Conservation (phyloP, 2,888 invertebrate genomes). For the Alsophila aescularia region DNA sequence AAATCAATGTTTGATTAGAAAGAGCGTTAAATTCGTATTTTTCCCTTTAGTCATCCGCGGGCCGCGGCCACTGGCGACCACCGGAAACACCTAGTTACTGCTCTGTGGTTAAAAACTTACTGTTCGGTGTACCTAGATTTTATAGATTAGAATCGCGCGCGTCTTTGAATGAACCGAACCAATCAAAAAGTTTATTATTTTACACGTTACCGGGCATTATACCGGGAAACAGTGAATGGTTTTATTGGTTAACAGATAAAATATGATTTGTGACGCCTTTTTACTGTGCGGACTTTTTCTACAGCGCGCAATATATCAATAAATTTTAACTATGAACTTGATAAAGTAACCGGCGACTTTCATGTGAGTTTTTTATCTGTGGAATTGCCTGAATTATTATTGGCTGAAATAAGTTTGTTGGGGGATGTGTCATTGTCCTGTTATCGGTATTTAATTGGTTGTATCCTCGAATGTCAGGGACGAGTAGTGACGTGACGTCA, state of each 20-base stretch:
- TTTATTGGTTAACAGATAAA: conserved; percentile 12
- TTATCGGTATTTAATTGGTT: conserved; percentile 9
- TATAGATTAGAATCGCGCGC: neutral
- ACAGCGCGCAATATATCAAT: conserved; percentile 13
- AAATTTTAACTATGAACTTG: conserved; percentile 26
- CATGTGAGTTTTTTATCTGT: conserved; percentile 14
- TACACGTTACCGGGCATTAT: conserved; percentile 5
- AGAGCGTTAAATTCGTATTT: conserved; percentile 49
- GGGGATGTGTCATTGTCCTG: conserved; percentile 14
- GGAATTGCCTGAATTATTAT: neutral
- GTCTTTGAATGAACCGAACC: neutral
- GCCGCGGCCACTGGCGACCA: conserved; percentile 19
- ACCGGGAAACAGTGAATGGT: conserved; percentile 14
- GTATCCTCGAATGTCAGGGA: conserved; percentile 4
- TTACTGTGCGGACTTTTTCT: conserved; percentile 10
- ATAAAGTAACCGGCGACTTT: conserved; percentile 15
- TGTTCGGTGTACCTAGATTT: neutral
- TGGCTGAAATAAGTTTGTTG: neutral
- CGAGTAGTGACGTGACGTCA: neutral
- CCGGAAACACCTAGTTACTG: conserved; percentile 1
- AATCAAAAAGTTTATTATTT: conserved; percentile 10
- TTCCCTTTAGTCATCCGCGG: conserved; percentile 44
- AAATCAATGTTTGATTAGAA: conserved; percentile 59
- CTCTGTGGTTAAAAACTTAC: no score
- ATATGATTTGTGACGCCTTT: conserved; percentile 1